phyloP scores from a whole-genome alignment of 2,888 invertebrate genomes.

The Aphelenchoides bicaudatus region DNA sequence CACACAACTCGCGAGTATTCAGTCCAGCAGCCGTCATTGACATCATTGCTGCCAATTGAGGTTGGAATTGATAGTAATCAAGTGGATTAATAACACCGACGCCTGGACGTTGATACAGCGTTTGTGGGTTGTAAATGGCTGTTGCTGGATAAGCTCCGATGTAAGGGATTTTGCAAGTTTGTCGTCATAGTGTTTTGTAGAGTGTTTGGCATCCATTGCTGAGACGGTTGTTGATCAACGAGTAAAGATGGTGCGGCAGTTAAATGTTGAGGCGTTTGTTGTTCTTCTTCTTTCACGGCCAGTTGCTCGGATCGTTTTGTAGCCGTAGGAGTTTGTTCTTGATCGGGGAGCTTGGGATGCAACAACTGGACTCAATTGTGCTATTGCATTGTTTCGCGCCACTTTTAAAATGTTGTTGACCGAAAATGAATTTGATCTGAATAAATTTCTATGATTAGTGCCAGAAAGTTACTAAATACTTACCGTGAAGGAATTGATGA shows the following conservation, averaged over 20 bases:
- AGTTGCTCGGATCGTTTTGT: too few species aligned
- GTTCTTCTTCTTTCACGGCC: not conserved
- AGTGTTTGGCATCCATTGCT: not conserved
- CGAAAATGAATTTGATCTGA: slow-evolving; percentile 10
- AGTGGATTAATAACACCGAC: not conserved
- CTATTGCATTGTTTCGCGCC: slow-evolving; percentile 8
- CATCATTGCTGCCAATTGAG: slow-evolving; percentile 2
- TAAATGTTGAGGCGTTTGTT: not conserved
- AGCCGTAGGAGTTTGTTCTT: not conserved
- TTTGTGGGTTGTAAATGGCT: too few species aligned
- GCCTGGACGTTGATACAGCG: slow-evolving; percentile 1
- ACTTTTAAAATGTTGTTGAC: slow-evolving; percentile 6
- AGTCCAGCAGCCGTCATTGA: too few species aligned
- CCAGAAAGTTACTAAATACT: not conserved
- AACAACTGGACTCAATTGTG: not conserved
- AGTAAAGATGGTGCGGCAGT: too few species aligned
- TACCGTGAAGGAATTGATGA: not conserved
- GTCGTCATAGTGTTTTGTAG: too few species aligned
- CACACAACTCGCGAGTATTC: slow-evolving; percentile 12
- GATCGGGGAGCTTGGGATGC: not conserved
- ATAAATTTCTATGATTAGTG: not conserved
- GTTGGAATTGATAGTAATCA: not conserved
- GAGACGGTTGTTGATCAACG: too few species aligned
- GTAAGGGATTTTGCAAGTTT: too few species aligned
- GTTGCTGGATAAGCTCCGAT: too few species aligned